phyloP scores from a whole-genome alignment of 2,113 vertebrate genomes.

The Archilochus colubris region DNA sequence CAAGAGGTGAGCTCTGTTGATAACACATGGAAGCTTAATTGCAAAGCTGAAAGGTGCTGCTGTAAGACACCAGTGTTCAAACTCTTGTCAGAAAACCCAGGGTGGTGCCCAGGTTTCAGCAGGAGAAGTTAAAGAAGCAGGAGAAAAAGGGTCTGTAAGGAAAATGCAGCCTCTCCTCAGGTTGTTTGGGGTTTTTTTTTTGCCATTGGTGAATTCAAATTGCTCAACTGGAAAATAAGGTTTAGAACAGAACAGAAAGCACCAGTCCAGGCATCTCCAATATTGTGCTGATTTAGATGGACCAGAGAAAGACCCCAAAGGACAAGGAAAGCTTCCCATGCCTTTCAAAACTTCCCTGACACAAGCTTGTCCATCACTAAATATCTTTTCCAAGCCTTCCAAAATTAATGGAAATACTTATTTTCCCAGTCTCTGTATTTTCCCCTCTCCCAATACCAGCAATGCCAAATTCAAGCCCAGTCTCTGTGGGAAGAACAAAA shows the following conservation, averaged over 20 bases:
- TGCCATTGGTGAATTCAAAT: neutral
- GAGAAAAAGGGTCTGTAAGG: neutral
- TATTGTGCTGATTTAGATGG: neutral
- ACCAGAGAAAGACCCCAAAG: neutral
- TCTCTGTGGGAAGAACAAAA: neutral
- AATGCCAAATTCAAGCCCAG: neutral
- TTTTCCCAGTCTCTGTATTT: neutral
- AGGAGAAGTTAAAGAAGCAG: neutral
- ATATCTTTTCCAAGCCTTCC: neutral
- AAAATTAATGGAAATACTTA: neutral
- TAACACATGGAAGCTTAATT: neutral
- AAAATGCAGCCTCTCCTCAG: neutral
- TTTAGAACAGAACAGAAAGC: neutral
- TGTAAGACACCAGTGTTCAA: neutral
- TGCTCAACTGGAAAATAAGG: neutral
- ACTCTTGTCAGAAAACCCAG: neutral
- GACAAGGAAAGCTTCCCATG: neutral
- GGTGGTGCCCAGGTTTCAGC: neutral
- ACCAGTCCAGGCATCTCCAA: neutral
- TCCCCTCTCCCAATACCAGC: neutral
- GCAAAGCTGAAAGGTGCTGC: neutral
- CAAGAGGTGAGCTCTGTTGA: neutral
- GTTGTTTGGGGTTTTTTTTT: no score
- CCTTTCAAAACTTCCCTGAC: neutral
- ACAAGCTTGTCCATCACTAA: neutral